phyloP scores from a whole-genome alignment of 2,113 vertebrate genomes.

The Cinclus mexicanus region DNA sequence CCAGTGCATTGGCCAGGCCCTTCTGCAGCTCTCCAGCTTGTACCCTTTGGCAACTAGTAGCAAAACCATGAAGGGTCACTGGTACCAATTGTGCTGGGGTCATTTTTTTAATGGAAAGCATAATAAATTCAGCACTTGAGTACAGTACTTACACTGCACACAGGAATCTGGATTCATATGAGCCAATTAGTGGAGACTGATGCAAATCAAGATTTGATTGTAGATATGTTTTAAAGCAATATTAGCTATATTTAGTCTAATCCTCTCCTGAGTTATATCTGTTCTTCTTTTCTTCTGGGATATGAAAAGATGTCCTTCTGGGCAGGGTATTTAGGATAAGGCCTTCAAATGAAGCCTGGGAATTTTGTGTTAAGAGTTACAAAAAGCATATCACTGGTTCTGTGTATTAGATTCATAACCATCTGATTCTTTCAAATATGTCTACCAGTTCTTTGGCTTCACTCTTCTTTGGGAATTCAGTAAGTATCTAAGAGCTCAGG shows the following conservation, averaged over 20 bases:
- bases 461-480: neutral
- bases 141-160: neutral
- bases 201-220: neutral
- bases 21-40: neutral
- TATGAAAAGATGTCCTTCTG: neutral
- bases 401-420: neutral
- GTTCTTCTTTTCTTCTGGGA: neutral
- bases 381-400: neutral
- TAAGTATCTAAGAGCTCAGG: neutral
- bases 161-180: neutral
- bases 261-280: neutral
- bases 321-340: neutral
- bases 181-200: neutral
- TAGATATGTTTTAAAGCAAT: neutral
- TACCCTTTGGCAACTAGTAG: neutral
- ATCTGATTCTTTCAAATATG: neutral
- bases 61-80: neutral
- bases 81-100: accelerated
- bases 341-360: neutral
- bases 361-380: neutral
- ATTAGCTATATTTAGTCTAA: neutral
- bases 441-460: neutral
- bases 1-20: neutral
- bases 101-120: neutral
- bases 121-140: neutral